Evolutionary conservation across 2,113 vertebrate species (phyloP).

Genomic region (Geococcyx californianus): DNA sequence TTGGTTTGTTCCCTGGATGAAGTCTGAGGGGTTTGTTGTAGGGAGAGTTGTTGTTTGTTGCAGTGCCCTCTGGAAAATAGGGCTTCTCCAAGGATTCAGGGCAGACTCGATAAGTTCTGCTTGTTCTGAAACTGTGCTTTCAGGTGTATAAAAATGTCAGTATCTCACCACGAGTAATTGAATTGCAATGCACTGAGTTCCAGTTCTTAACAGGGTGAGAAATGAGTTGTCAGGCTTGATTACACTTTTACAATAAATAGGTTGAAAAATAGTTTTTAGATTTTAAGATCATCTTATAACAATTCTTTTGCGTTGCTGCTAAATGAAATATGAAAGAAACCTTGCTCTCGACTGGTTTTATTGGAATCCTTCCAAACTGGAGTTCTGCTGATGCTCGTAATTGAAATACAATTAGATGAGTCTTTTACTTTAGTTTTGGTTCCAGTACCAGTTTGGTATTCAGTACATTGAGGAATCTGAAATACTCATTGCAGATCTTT

Average conservation of each 20-base stretch:
- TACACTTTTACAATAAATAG: background rate
- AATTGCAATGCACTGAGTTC: background rate
- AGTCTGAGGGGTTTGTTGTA: rapidly evolving
- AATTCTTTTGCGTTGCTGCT: background rate
- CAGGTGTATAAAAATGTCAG: background rate
- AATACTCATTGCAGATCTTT: background rate
- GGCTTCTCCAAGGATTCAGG: background rate
- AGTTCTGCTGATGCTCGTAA: background rate
- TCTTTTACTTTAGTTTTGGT: background rate
- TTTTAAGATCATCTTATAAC: background rate
- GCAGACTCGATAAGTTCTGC: rapidly evolving
- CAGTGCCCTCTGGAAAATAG: background rate
- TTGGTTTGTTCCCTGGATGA: background rate
- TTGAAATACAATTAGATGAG: background rate
- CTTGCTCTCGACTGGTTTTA: background rate
- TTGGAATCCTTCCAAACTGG: background rate
- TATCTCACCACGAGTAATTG: rapidly evolving
- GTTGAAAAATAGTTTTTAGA: background rate
- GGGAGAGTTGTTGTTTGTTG: background rate
- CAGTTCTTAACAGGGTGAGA: background rate
- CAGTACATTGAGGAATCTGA: background rate
- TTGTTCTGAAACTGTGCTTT: background rate
- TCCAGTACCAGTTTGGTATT: background rate
- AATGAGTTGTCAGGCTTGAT: background rate
- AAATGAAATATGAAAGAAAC: background rate